Percentiles rank a stretch among this genome's conserved stretches.
Conservation (phyloP, 2,888 invertebrate species). For the Drosophila nigritarsus region DNA sequence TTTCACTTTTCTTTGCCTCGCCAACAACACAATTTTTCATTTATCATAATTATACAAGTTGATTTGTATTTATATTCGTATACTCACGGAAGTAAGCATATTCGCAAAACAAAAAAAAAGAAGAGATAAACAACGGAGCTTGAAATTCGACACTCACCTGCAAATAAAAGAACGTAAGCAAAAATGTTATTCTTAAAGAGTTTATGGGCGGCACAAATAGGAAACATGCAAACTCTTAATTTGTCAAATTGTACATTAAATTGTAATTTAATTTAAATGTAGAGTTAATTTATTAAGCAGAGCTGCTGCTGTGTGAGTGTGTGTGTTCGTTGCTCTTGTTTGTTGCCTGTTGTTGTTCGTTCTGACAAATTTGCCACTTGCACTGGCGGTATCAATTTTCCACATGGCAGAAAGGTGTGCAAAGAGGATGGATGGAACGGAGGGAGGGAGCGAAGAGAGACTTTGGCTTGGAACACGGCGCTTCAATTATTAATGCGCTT, state of each 20-base stretch:
- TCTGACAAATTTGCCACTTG: constrained; percentile 67
- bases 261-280: constrained; percentile 52
- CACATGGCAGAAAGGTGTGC: constrained; percentile 11
- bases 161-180: constrained; percentile 31
- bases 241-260: constrained; percentile 34
- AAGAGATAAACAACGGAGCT: not conserved
- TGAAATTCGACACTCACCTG: constrained; percentile 59
- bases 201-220: not conserved
- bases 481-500: constrained; percentile 76
- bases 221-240: constrained; percentile 15
- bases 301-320: not conserved
- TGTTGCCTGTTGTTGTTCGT: constrained; percentile 7
- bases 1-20: constrained; percentile 50
- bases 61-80: constrained; percentile 63
- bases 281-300: constrained; percentile 39
- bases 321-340: not conserved
- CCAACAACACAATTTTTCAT: constrained; percentile 50
- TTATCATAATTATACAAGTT: constrained; percentile 70
- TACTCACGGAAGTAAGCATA: constrained; percentile 37
- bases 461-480: constrained; percentile 43
- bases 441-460: constrained; percentile 6
- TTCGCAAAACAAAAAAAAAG: not conserved
- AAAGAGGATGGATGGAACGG: not conserved
- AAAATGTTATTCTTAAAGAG: constrained; percentile 26
- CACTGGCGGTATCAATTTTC: constrained; percentile 67